Evolutionary conservation across 2,113 vertebrate species (phyloP), one percentile per base, ranked within the genome.

Genomic region (Pluvianellus socialis): DNA sequence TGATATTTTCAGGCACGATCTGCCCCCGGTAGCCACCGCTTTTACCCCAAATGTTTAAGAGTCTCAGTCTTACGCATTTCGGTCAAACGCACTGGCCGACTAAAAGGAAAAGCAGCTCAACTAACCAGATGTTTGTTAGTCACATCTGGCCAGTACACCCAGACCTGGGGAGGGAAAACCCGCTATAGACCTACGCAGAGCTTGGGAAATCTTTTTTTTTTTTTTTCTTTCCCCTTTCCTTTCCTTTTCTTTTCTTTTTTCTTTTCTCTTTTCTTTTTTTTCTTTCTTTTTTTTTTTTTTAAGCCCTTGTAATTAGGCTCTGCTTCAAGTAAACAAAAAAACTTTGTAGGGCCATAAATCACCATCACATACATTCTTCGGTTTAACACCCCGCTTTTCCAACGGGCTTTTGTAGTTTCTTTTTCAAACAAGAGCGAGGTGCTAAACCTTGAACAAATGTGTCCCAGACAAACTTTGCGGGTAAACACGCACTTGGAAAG

Each of bases 321-420:
- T 89, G 96, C 96, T 94, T 84, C 98, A 96, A 98, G 98, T 98
- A 98, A 99, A 98, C 98, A 99, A 97, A 92, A 95, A 95, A 98
- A 97, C 97, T 98, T 98, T 92, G 98, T 93, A 93, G 94, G 97
- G 95, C 97, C 98, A 99, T 99, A 99, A 99, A 99, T 99, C 99
- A 99, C 97, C 94, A 56, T 86, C 97, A 96, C 96, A 98, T 98
- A 97, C 98, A 93, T 98, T 98, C 98, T 98, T 94, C 91, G 88
- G 95, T 66, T 98, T 98, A 97, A 98, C 98, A 98, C 98, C 95
- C 96, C 86, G 94, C 96, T 97, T 96, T 96, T 86, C 86, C 97
- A 94, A 98, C 49, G 66, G 90, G 93, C 97, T 95, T 98, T 98
- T 98, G 98, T 98, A 96, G 96, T 98, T 97, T 74, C 94, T 85